Conservation (phyloP, 2,797 vertebrate genomes). For the Etheostoma nigrum region DNA sequence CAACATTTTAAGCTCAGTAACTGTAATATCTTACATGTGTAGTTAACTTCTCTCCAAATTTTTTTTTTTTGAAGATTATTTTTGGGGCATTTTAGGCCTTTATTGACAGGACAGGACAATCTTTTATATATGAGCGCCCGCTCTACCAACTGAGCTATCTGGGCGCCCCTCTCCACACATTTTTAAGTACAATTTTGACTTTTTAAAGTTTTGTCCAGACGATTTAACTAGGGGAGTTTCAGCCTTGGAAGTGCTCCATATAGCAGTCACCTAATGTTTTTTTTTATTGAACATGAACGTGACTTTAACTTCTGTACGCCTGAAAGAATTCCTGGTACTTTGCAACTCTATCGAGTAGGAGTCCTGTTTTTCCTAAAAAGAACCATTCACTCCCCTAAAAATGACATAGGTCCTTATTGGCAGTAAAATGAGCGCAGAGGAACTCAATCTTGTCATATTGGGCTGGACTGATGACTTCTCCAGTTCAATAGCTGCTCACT, state of each 20-base stretch:
- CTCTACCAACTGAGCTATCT: too few relatives aligned
- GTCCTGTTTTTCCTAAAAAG: not conserved
- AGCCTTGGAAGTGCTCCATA: not conserved
- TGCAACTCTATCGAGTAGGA: not conserved
- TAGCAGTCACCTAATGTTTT: not conserved
- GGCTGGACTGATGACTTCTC: conserved; percentile 23
- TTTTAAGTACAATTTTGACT: not conserved
- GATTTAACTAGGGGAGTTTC: not conserved
- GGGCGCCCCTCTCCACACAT: not conserved
- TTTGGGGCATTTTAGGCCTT: too few relatives aligned
- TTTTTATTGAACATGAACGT: not conserved
- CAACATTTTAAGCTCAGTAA: too few relatives aligned
- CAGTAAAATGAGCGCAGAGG: conserved; percentile 18
- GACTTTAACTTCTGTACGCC: not conserved
- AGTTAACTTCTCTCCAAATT: too few relatives aligned
- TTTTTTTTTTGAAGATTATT: too few relatives aligned
- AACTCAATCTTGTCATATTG: conserved; percentile 28
- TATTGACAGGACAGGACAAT: too few relatives aligned
- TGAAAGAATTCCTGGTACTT: not conserved
- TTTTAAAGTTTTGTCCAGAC: not conserved
- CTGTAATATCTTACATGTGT: too few relatives aligned
- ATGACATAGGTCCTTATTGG: not conserved
- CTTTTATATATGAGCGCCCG: too few relatives aligned
- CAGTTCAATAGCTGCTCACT: conserved; percentile 51
- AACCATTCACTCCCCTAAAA: not conserved